Base-by-base conservation (phyloP, 2,888 invertebrate genomes). In the Sarcophaga subvicina region DNA sequence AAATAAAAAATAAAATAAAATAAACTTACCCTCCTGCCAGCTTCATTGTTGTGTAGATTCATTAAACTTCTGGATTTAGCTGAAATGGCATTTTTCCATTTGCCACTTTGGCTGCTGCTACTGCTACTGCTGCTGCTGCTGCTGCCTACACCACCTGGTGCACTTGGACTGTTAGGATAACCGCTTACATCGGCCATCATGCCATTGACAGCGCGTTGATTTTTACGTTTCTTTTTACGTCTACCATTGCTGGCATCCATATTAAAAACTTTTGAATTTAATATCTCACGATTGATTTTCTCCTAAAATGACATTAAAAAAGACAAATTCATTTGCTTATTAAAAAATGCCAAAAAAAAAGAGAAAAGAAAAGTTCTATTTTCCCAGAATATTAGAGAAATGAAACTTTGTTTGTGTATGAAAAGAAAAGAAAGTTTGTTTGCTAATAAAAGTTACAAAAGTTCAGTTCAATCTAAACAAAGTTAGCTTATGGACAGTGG, bases 41-140 rank as follows among this genome's bases (percentile, higher is more conserved):
- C 99, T 93, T 99, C 99, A 93, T 99, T 99, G 94, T 99, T 99
- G 93, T 99, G 99, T 79, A 99, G 94, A 94, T 99, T 99, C 98
- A 99, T 99, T 88, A 99, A 95, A 91, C 97, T 96, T 63, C 98
- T 94, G 2, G 98, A 98, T 89, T 93, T 93, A 45, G 88, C 89
- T 63, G 91, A 90, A 80, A 90, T 88, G 27, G 90, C 87, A 85
- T 90, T 91, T 87, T 91, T 92, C 88, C 91, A 88, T 85, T 91
- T 89, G 4, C 89, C 89, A 49, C 85, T 83, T 22, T 85, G 86
- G 10, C 59, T 77, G 47, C 76, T 76, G 47, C 70, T 72, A 17
- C 70, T 75, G 6, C 47, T 86, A 45, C 45, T 72, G 37, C 45
- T 54, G 6, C 47, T 86, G 54, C 45, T 72, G 20, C 45, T 59